Conservation (phyloP, 2,797 vertebrate genomes). For the Amniataba percoides region DNA sequence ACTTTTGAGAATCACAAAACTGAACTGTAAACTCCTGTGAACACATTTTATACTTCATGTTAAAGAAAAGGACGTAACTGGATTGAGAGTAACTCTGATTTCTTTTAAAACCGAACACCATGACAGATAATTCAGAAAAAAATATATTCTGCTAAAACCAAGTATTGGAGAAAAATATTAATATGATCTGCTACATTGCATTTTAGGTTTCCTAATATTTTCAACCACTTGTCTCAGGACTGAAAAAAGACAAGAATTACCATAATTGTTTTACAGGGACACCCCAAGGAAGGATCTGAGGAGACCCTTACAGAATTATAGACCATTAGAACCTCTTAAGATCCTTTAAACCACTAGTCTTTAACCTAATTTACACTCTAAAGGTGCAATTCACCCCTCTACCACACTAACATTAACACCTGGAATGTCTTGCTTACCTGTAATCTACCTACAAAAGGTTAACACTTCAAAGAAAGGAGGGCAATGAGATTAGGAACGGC, state of each 20-base stretch:
- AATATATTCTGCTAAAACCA: background rate
- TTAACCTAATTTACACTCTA: conserved; percentile 41
- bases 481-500: background rate
- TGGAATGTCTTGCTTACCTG: conserved; percentile 56
- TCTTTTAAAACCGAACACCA: conserved; percentile 4
- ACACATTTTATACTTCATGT: conserved; percentile 3
- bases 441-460: conserved; percentile 54
- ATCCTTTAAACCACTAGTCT: conserved; percentile 41
- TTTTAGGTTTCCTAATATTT: conserved; percentile 13
- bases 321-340: conserved; percentile 49
- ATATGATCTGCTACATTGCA: background rate
- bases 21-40: background rate
- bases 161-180: background rate
- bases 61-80: background rate
- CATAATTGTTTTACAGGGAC: conserved; percentile 27
- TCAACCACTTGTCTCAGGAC: conserved; percentile 15
- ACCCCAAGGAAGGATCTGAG: conserved; percentile 28
- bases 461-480: conserved; percentile 49
- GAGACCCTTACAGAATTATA: conserved; percentile 54
- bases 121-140: background rate
- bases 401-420: conserved; percentile 60
- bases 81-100: background rate
- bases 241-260: conserved; percentile 8
- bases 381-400: conserved; percentile 32
- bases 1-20: background rate